Percentiles rank a stretch among this genome's conserved stretches.
Conservation (phyloP, 1,140 invertebrate genomes). For the Bombus affinis region DNA sequence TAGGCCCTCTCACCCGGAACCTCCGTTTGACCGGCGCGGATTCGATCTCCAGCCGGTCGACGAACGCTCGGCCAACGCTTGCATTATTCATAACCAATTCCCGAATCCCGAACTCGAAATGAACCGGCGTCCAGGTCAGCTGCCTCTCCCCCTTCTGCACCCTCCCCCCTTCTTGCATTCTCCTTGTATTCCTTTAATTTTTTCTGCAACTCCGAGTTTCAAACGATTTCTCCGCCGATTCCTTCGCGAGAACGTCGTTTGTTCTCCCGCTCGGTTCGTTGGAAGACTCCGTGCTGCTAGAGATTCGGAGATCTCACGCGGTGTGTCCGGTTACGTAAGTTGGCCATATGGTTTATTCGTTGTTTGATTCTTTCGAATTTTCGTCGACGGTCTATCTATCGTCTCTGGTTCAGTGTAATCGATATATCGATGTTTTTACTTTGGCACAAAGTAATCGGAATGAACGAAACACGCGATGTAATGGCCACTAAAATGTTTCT, state of each 20-base stretch:
- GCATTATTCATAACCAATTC: conserved; percentile 75
- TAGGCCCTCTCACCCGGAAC: conserved; percentile 63
- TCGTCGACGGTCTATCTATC: neutral
- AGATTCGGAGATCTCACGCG: neutral
- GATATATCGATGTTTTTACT: neutral
- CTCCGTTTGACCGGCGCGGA: conserved; percentile 67
- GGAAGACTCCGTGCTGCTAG: neutral
- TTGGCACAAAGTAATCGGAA: no score
- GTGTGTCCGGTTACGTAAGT: neutral
- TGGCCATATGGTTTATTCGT: neutral
- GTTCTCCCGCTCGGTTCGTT: neutral
- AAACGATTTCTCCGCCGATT: conserved; percentile 16
- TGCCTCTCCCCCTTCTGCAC: conserved; percentile 26
- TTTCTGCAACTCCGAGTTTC: conserved; percentile 40
- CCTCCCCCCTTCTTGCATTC: conserved; percentile 12
- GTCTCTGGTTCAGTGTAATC: neutral
- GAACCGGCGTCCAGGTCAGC: conserved; percentile 67
- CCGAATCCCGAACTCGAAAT: conserved; percentile 71
- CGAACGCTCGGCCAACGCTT: conserved; percentile 61
- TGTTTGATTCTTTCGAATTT: neutral
- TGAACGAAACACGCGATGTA: no score
- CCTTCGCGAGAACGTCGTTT: neutral
- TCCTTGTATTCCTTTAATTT: conserved; percentile 58
- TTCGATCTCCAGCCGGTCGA: conserved; percentile 68
- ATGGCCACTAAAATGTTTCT: no score